These are phyloP conservation scores for Periphyllus acericola DNA, from an alignment of 2,888 invertebrate species.

Conservation along the genomic window DNA sequence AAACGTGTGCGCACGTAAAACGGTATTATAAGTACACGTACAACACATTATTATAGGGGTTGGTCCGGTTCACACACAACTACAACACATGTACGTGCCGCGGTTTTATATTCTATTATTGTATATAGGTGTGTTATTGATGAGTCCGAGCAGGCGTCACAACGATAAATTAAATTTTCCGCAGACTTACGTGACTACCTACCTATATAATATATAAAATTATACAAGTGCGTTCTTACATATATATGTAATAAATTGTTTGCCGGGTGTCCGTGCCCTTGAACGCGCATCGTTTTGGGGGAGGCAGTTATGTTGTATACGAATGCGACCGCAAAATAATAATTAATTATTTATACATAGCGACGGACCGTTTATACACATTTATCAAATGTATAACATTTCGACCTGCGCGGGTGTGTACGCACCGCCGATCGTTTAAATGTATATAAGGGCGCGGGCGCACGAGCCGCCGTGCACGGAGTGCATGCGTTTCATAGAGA, in stretches of 20 bases:
- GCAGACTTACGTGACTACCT: neutral
- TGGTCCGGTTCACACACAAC: neutral
- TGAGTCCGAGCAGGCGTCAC: conserved; percentile 43
- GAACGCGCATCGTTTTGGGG: neutral
- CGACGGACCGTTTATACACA: conserved; percentile 10
- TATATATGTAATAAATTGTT: conserved; percentile 12
- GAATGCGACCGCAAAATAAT: conserved; percentile 42
- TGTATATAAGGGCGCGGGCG: neutral
- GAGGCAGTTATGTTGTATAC: neutral
- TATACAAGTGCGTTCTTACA: neutral
- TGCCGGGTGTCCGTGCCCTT: conserved; percentile 23
- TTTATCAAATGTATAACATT: neutral
- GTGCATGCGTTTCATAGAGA: too few relatives aligned
- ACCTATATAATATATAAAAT: neutral
- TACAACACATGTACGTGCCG: conserved; percentile 12
- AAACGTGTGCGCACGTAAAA: neutral
- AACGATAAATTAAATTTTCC: conserved; percentile 39
- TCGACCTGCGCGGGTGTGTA: neutral
- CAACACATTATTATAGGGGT: neutral
- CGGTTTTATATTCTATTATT: neutral
- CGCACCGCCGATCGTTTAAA: neutral
- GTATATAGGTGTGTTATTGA: conserved; percentile 17
- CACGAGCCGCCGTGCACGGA: neutral
- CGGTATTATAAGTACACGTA: too few relatives aligned
- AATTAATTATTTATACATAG: conserved; percentile 40